Evolutionary conservation across 2,797 vertebrate genomes (phyloP).

Genomic region (Helostoma temminkii): DNA sequence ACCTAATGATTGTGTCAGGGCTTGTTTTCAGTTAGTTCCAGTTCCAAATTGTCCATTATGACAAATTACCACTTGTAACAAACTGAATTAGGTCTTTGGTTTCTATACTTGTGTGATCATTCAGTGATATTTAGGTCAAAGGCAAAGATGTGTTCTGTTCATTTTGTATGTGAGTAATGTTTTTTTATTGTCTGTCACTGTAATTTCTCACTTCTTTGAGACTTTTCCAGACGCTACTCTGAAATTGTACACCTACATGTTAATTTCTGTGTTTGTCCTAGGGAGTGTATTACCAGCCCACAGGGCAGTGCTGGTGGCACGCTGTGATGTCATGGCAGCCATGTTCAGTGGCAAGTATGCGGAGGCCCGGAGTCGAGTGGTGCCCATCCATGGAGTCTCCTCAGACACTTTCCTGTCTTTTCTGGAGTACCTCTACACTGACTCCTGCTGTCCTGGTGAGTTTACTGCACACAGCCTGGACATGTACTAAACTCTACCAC

Average conservation of each 20-base stretch:
- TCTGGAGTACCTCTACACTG: constrained; percentile 96
- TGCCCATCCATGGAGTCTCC: constrained; percentile 95
- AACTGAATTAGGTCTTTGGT: background rate
- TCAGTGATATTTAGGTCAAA: background rate
- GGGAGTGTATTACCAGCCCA: constrained; percentile 93
- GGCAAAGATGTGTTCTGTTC: background rate
- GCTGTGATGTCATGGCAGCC: constrained; percentile 97
- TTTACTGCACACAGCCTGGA: constrained; percentile 44
- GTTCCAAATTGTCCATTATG: constrained; percentile 36
- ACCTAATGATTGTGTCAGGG: constrained; percentile 37
- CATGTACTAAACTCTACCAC: background rate
- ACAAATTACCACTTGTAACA: constrained; percentile 24
- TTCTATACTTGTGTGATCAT: background rate
- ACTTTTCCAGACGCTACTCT: background rate
- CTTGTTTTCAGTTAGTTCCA: constrained; percentile 16
- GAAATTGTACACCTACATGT: constrained; percentile 5
- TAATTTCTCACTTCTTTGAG: background rate
- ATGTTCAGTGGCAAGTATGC: constrained; percentile 98
- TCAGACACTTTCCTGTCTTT: constrained; percentile 98
- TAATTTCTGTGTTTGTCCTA: constrained; percentile 60
- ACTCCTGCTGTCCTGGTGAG: constrained; percentile 96
- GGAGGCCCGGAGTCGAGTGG: constrained; percentile 91
- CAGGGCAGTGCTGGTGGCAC: constrained; percentile 93
- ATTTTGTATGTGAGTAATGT: background rate
- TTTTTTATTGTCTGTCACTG: background rate